Evolutionary conservation across 2,888 invertebrate genomes (phyloP).

Genomic region (Exephanes ischioxanthus): DNA sequence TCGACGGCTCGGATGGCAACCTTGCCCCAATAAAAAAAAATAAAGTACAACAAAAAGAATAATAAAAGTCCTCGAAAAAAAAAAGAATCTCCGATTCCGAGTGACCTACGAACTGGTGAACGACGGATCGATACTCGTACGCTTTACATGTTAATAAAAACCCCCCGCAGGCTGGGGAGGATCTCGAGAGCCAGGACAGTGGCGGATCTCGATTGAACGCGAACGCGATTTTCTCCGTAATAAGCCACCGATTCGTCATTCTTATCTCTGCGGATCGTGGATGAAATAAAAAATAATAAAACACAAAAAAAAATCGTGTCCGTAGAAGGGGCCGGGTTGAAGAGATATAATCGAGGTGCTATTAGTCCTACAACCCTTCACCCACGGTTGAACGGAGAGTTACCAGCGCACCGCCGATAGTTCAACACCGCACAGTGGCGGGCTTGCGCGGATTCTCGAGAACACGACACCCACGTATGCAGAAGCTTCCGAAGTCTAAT

Average conservation of each 20-base stretch:
- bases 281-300: slow-evolving; percentile 20
- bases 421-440: not conserved
- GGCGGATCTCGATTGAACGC: slow-evolving; percentile 46
- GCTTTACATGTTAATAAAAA: slow-evolving; percentile 1
- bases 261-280: slow-evolving; percentile 47
- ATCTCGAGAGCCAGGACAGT: not conserved
- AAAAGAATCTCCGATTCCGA: not conserved
- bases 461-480: not conserved
- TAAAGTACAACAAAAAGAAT: not conserved
- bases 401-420: not conserved
- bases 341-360: slow-evolving; percentile 39
- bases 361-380: slow-evolving; percentile 5
- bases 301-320: slow-evolving; percentile 17
- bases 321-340: slow-evolving; percentile 12
- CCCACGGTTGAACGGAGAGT: not conserved
- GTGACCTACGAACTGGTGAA: slow-evolving; percentile 14
- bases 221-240: slow-evolving; percentile 56
- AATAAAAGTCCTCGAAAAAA: slow-evolving; percentile 1
- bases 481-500: slow-evolving; percentile 66
- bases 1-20: not conserved
- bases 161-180: too few species aligned
- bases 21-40: not conserved
- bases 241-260: slow-evolving; percentile 61
- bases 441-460: not conserved
- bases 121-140: slow-evolving; percentile 6